A percentile compares a stretch with the other conserved stretches of the same genome.
These are phyloP conservation scores for Oscheius sp. DNA, from an alignment of 2,888 invertebrate species.

Conservation along the genomic window DNA sequence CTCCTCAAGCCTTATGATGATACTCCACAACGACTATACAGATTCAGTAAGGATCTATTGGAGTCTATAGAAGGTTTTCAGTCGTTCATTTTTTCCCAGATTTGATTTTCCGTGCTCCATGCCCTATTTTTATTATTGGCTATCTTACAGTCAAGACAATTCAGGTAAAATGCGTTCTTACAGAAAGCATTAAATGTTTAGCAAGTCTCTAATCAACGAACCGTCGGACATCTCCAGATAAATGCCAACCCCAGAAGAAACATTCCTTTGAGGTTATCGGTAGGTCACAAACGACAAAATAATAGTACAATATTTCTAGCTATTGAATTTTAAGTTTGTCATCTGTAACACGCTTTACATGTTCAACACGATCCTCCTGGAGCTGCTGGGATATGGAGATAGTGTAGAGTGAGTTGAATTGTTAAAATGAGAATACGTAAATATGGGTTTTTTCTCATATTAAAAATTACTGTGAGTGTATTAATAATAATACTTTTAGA, in stretches of 20 bases:
- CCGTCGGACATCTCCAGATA: conserved; percentile 44
- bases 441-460: neutral
- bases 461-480: too few relatives aligned
- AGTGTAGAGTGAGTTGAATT: conserved; percentile 26
- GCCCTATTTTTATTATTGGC: conserved; percentile 65
- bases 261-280: conserved; percentile 57
- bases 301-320: conserved; percentile 41
- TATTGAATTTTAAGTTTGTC: conserved; percentile 68
- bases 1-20: conserved; percentile 63
- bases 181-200: neutral
- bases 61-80: conserved; percentile 39
- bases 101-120: conserved; percentile 67
- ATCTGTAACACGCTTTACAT: conserved; percentile 69
- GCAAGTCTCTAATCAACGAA: conserved; percentile 50
- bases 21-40: conserved; percentile 43
- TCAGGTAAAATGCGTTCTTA: conserved; percentile 35
- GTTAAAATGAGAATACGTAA: neutral
- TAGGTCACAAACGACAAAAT: conserved; percentile 16
- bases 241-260: conserved; percentile 43
- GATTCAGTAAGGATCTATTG: conserved; percentile 35
- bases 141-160: conserved; percentile 65
- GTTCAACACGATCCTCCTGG: conserved; percentile 68
- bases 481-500: too few relatives aligned
- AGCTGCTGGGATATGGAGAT: conserved; percentile 62
- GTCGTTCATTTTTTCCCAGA: conserved; percentile 69